Evolutionary conservation across 2,888 invertebrate species (phyloP).

Genomic region (Agapetus fuscipes): DNA sequence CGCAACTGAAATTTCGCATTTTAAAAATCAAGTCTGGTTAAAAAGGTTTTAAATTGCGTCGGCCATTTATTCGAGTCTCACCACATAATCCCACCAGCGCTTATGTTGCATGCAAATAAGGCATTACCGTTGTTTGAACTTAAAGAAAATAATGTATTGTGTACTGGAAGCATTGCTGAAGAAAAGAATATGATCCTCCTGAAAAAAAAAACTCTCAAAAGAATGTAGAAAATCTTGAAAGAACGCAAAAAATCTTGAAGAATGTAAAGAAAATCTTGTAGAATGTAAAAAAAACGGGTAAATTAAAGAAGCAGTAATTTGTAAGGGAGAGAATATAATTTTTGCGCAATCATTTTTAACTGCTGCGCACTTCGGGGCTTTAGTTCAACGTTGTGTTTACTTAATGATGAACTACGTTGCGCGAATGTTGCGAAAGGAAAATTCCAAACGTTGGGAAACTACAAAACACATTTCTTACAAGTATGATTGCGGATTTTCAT

Average conservation of each 20-base stretch:
- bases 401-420: too few relatives aligned
- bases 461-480: too few relatives aligned
- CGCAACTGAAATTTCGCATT: conserved; percentile 9
- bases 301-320: neutral
- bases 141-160: neutral
- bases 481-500: too few relatives aligned
- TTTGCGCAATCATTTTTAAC: neutral
- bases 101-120: conserved; percentile 19
- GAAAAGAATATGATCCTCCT: neutral
- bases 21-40: conserved; percentile 17
- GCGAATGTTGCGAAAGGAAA: too few relatives aligned
- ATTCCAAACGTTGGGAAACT: too few relatives aligned
- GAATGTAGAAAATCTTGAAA: too few relatives aligned
- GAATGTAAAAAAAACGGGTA: neutral
- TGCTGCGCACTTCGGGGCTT: neutral
- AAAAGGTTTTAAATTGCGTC: conserved; percentile 18
- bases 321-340: neutral
- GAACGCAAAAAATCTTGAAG: too few relatives aligned
- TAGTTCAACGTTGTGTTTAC: neutral
- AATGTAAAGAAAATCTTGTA: neutral
- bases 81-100: conserved; percentile 18
- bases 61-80: conserved; percentile 20
- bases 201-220: too few relatives aligned
- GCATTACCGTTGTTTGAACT: conserved; percentile 17
- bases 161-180: too few relatives aligned